Evolutionary conservation across 2,888 invertebrate species (phyloP).

Genomic region (Agrochola lychnidis): DNA sequence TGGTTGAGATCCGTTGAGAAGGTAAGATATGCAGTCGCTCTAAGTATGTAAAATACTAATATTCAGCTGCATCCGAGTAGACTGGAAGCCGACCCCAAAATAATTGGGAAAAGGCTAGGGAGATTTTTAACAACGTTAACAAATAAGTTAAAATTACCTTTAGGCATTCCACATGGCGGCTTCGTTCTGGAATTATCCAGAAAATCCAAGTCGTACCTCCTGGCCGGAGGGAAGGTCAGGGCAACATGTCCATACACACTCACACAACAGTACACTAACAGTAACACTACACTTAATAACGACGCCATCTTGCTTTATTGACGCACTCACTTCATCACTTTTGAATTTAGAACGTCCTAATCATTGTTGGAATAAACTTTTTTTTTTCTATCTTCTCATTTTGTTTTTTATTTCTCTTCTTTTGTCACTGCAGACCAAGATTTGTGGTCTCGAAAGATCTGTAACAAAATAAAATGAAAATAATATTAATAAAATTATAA

Average conservation of each 20-base stretch:
- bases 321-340: slow-evolving; percentile 64
- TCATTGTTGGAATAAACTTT: slow-evolving; percentile 55
- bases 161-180: slow-evolving; percentile 98
- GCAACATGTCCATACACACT: slow-evolving; percentile 93
- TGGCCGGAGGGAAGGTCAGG: slow-evolving; percentile 96
- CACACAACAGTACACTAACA: slow-evolving; percentile 74
- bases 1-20: not conserved
- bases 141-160: slow-evolving; percentile 91
- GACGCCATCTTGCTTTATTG: slow-evolving; percentile 76
- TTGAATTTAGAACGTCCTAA: slow-evolving; percentile 66
- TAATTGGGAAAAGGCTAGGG: not conserved
- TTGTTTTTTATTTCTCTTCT: slow-evolving; percentile 25
- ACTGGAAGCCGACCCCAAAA: not conserved
- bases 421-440: slow-evolving; percentile 9
- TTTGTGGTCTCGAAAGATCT: slow-evolving; percentile 37
- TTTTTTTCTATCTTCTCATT: slow-evolving; percentile 50
- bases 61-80: not conserved
- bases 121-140: not conserved
- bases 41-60: not conserved
- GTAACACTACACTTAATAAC: slow-evolving; percentile 73
- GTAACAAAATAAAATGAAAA: slow-evolving; percentile 54
- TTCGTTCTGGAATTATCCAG: slow-evolving; percentile 97
- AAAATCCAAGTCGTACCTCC: slow-evolving; percentile 97
- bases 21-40: too few species aligned
- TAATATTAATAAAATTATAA: not conserved